Base-by-base conservation (phyloP, 2,888 invertebrate species). In the Athalia circularis region DNA sequence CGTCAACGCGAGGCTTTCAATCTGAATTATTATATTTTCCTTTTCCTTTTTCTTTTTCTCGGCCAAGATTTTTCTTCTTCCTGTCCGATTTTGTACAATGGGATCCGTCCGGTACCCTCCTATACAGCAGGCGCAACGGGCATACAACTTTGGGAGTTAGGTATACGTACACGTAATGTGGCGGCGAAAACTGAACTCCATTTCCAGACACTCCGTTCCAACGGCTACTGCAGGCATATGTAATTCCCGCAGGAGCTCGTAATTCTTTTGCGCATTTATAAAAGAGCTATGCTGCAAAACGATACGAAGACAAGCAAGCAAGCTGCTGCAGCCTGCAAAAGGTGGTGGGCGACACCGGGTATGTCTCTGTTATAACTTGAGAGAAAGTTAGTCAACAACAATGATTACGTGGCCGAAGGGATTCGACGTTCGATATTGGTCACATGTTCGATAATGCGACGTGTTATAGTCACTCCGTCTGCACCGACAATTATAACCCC, bases 311-410 rank as follows among this genome's bases (percentile, higher is more conserved):
- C 48, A 50, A 11, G 9, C 15, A 45, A 50, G 48, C 47, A n/a
- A 45, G 75, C 75, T 29, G 11, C 9, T 64, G 15, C 59, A 72
- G 72, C 50, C 75, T 75, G 62, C 62, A 62, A 50, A 62, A 64
- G 50, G 75, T 75, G 75, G 75, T 75, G 75, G 75, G 75, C 75
- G 75, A 64, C 75, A 75, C 48, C 64, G 75, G 64, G 75, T 75
- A 75, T 75, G 50, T 74, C 78, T n/a, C 78, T 64, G 52, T 54
- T 45, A 43, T 59, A 59, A 45, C 74, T 5, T 54, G 65, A 64
- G 78, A 72, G 78, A 78, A 78, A 78, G 78, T 78, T 62, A 74
- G 78, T 78, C 78, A 78, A 78, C 78, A 75, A 77, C 65, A 74
- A 78, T 78, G 78, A 78, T 78, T 78, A 78, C 78, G 78, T 65